phyloP scores from a whole-genome alignment of 2,888 invertebrate species.

The Holacanthella duospinosa region DNA sequence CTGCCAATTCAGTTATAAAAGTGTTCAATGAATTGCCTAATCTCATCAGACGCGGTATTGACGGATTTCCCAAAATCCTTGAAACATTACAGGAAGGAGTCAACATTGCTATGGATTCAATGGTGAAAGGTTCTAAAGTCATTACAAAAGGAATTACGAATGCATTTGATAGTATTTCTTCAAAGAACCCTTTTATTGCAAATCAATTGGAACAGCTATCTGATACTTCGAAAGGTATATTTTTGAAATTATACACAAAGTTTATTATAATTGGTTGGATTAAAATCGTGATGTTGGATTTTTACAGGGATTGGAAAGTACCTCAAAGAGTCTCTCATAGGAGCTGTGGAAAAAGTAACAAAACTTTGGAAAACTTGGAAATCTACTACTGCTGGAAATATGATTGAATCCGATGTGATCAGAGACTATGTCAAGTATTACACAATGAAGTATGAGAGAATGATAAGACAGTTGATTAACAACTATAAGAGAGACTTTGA shows the following conservation, averaged over 20 bases:
- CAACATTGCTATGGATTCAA: background rate
- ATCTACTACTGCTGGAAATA: slow-evolving; percentile 3
- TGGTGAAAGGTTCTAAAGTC: background rate
- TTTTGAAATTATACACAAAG: background rate
- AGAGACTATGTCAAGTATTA: slow-evolving; percentile 44
- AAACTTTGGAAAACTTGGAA: slow-evolving; percentile 15
- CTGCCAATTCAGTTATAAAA: background rate
- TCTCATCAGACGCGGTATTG: background rate
- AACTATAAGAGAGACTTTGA: slow-evolving; percentile 45
- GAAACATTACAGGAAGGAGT: background rate
- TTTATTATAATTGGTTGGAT: background rate
- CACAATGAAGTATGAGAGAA: slow-evolving; percentile 47
- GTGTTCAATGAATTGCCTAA: background rate
- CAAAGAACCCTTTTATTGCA: background rate
- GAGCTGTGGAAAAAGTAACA: slow-evolving; percentile 18
- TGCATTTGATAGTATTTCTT: background rate
- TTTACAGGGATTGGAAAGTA: slow-evolving; percentile 41
- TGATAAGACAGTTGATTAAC: slow-evolving; percentile 46
- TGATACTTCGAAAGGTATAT: slow-evolving; percentile 8
- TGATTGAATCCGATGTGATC: slow-evolving; percentile 30
- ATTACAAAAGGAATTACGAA: background rate
- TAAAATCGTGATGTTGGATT: background rate
- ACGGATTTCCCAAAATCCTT: background rate
- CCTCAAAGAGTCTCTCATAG: slow-evolving; percentile 39
- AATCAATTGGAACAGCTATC: background rate